Base-by-base conservation (phyloP, 2,797 vertebrate genomes). In the Poecilia velifera region DNA sequence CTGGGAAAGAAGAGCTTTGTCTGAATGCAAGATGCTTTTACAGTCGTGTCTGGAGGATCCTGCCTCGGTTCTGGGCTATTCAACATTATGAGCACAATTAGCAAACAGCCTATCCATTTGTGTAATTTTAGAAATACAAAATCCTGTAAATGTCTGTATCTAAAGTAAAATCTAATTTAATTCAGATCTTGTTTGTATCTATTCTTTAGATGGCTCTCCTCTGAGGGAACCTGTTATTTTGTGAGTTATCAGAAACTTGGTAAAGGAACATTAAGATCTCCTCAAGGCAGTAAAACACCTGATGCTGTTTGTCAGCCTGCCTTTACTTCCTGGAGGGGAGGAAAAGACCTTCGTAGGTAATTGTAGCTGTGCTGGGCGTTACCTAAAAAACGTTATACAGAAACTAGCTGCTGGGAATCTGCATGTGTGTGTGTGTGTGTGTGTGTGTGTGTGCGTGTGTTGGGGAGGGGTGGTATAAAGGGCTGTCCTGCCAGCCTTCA, bases 281-380 rank as follows among this genome's bases (percentile, higher is more conserved):
- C 53, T 55, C 53, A 55, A 25, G 51, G 51, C 51, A 55, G 51
- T n/a, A 55, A 55, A 55, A 55, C 22, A 55, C 79, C 82, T 75
- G 73, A 89, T 84, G 59, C 74, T 84, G 68, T 88, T 84, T 47
- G 34, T 36, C 74, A 76, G 39, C 51, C 74, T 80, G 66, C 51
- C 72, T 79, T 45, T 68, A 64, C 83, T 90, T 92, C 89, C 90
- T 90, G 86, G 84, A 91, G 86, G 84, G 77, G 39, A 81, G 77
- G 73, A 83, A 28, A 71, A 46, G n/a, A 13, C 77, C 74, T 87
- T 88, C 92, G 92, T 94, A 96, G 93, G 93, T 96, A 95, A 95
- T 92, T 91, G 93, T 95, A 95, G 84, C 94, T 94, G 95, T 91
- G 74, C 78, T 95, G 97, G 97, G 97, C 95, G 97, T 96, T 95